Evolutionary conservation across 2,113 vertebrate genomes (phyloP).

Genomic region (Pteruthius melanotis): DNA sequence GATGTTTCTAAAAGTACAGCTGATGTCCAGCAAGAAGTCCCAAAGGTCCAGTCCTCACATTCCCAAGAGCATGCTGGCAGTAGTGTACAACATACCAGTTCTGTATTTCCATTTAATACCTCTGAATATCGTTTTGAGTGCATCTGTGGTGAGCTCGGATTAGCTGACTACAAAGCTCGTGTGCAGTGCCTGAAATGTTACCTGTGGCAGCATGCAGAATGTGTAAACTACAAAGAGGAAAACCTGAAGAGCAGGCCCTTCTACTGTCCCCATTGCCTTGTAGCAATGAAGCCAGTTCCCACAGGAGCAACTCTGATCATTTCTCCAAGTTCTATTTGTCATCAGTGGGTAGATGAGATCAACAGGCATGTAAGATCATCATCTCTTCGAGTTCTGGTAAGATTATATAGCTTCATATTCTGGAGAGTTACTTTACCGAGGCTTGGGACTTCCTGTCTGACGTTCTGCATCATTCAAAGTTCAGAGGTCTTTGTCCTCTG

Average conservation of each 20-base stretch:
- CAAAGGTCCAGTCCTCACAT: not conserved
- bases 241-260: conserved; percentile 87
- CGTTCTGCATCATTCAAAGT: accelerated
- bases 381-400: conserved; percentile 90
- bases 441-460: not conserved
- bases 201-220: conserved; percentile 95
- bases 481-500: not conserved
- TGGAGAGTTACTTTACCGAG: not conserved
- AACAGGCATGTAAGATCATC: conserved; percentile 90
- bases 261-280: conserved; percentile 96
- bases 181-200: conserved; percentile 95
- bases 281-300: conserved; percentile 93
- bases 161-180: conserved; percentile 88
- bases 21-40: not conserved
- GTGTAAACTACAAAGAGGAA: conserved; percentile 94
- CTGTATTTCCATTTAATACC: conserved; percentile 78
- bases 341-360: conserved; percentile 99
- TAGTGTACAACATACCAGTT: conserved; percentile 5
- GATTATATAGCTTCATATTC: not conserved
- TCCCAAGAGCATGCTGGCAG: conserved; percentile 34
- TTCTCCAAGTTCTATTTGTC: conserved; percentile 97
- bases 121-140: conserved; percentile 92
- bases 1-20: not conserved
- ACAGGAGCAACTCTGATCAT: conserved; percentile 95
- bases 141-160: conserved; percentile 90